Evolutionary conservation across 2,113 vertebrate genomes (phyloP), one percentile per base, ranked within the genome.

Genomic region (Pelodiscus sinensis): DNA sequence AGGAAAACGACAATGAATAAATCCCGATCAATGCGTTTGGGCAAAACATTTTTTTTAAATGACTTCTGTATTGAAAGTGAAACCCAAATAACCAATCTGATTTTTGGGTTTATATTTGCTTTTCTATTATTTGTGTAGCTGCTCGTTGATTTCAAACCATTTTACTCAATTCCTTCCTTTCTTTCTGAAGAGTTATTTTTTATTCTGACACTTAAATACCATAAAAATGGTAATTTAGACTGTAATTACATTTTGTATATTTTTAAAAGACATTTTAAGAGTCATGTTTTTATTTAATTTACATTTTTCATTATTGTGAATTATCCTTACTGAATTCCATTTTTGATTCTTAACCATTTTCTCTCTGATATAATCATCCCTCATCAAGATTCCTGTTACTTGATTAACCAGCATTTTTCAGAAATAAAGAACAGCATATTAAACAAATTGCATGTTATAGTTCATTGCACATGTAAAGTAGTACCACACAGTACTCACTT

Each of bases 311-410:
- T 85, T 89, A 27, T 9, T 58, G 11, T 79, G 6, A 83, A 68
- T 60, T 86, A 81, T 80, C 62, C 8, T 87, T 44, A 73, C 79
- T 3, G 38, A n/a, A 90, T 2, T 57, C 22, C 31, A 93, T 65
- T 44, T 31, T n/a, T 50, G 29, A 2, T 9, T 31, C 52, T 4
- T 11, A 3, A 58, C 65, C 52, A 38, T 15, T 38, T 87, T 86
- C 84, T 87, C 75, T 93, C 22, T 29, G 5, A 35, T 80, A 31
- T 57, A 80, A n/a, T 88, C n/a, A 27, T 87, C 25, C 44, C 4
- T 87, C 81, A 91, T 31, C 25, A 89, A 89, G 80, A 38, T 90
- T 95, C 73, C 31, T 77, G 2, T 38, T 92, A 94, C 79, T 85
- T 75, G 87, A 95, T 79, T 56, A 91, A 92, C 31, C 35, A 89